Evolutionary conservation across 2,797 vertebrate genomes (phyloP).

Genomic region (Vespertilio murinus): DNA sequence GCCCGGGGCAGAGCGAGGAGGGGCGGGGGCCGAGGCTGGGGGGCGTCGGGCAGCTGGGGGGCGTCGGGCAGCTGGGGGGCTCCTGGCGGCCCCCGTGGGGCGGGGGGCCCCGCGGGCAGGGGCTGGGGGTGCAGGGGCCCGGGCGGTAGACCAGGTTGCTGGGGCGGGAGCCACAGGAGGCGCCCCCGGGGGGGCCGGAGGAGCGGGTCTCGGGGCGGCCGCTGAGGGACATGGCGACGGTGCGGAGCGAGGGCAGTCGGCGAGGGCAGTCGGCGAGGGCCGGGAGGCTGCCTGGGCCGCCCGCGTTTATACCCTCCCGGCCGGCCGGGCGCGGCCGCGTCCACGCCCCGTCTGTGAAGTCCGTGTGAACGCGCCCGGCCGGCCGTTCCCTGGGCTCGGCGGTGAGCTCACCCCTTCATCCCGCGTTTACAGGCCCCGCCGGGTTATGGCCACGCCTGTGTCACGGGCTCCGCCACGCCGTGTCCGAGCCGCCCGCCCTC

Average conservation of each 20-base stretch:
- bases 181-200: not conserved
- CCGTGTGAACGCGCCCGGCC: not conserved
- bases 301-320: conserved; percentile 5
- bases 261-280: not conserved
- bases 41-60: not conserved
- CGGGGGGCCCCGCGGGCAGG: not conserved
- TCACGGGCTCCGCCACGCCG: not conserved
- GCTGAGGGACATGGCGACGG: not conserved
- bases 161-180: not conserved
- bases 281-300: not conserved
- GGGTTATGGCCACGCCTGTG: too few species aligned
- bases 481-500: not conserved
- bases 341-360: not conserved
- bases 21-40: not conserved
- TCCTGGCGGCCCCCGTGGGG: not conserved
- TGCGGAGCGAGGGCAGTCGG: not conserved
- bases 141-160: conserved; percentile 1
- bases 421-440: conserved; percentile 8
- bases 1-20: not conserved
- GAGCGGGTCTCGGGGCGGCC: conserved; percentile 23
- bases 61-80: not conserved
- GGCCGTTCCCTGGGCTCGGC: not conserved
- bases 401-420: conserved; percentile 23
- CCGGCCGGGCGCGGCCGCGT: not conserved
- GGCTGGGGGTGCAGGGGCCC: not conserved